A percentile compares a stretch with the other conserved stretches of the same genome.
These are phyloP conservation scores for Tupiocoris notatus DNA, from an alignment of 2,888 invertebrate species.

Conservation along the genomic window DNA sequence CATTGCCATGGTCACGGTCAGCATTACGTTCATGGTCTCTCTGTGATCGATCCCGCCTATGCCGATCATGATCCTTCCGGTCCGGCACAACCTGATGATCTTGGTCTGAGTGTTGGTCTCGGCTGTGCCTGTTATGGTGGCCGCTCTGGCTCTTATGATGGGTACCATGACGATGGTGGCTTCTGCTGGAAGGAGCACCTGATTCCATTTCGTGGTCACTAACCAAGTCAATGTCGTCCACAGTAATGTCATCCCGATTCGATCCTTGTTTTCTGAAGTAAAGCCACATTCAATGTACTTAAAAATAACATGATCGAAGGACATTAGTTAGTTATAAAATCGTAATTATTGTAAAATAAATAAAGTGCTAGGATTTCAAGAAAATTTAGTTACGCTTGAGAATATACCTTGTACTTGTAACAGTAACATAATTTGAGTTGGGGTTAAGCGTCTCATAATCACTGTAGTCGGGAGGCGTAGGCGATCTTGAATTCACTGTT, in stretches of 20 bases:
- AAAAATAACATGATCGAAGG: too few species aligned
- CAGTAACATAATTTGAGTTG: conserved; percentile 27
- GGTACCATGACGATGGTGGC: background rate
- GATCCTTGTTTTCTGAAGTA: conserved; percentile 10
- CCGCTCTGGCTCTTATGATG: background rate
- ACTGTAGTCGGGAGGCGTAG: conserved; percentile 27
- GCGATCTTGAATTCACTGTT: conserved; percentile 21
- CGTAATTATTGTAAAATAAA: too few species aligned
- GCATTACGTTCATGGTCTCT: background rate
- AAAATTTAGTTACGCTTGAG: too few species aligned
- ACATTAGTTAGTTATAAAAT: too few species aligned
- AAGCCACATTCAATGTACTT: too few species aligned
- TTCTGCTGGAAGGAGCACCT: background rate
- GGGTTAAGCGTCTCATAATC: conserved; percentile 10
- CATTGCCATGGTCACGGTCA: background rate
- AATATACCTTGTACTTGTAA: background rate
- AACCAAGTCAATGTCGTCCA: conserved; percentile 16
- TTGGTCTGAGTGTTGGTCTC: background rate
- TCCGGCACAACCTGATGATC: background rate
- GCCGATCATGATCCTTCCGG: background rate
- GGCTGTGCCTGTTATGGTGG: background rate
- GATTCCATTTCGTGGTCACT: conserved; percentile 9
- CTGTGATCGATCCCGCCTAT: background rate
- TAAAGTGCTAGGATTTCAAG: too few species aligned
- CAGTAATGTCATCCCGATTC: conserved; percentile 26